Conservation (phyloP, 2,888 invertebrate species). For the Hemistola chrysoprasaria region DNA sequence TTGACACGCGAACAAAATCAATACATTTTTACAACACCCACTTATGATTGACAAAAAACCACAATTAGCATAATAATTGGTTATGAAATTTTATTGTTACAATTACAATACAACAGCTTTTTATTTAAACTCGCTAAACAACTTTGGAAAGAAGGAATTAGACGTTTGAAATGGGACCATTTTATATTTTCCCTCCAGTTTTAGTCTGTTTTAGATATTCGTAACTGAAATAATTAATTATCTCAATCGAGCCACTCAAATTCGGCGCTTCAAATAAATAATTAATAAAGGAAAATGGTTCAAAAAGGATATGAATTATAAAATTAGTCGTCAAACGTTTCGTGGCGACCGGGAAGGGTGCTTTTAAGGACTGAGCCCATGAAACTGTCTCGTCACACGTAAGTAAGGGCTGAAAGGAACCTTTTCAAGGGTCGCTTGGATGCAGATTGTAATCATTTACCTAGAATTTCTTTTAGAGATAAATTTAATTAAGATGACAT, state of each 20-base stretch:
- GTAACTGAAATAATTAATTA: constrained; percentile 54
- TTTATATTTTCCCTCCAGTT: constrained; percentile 4
- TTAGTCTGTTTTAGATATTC: constrained; percentile 25
- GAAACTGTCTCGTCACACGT: constrained; percentile 37
- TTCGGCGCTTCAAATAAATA: constrained; percentile 64
- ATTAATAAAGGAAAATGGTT: constrained; percentile 73
- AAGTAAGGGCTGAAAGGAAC: constrained; percentile 37
- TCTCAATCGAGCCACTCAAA: constrained; percentile 61
- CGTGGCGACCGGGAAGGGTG: constrained; percentile 63
- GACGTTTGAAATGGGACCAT: no score
- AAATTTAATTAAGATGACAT: no score
- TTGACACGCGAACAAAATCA: constrained; percentile 52
- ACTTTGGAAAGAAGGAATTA: no score
- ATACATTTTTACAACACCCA: constrained; percentile 49
- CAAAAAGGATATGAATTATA: constrained; percentile 76
- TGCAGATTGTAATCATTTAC: constrained; percentile 14
- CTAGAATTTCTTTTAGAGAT: no score
- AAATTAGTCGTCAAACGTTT: constrained; percentile 75
- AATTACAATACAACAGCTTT: constrained; percentile 20
- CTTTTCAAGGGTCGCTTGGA: constrained; percentile 54
- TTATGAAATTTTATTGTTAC: constrained; percentile 45
- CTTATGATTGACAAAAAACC: constrained; percentile 71
- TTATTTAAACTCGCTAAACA: no score
- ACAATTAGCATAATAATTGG: constrained; percentile 79
- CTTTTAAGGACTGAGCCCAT: constrained; percentile 58